A percentile compares a stretch with the other conserved stretches of the same genome.
These are phyloP conservation scores for Ibycter americanus DNA, from an alignment of 2,797 vertebrate species.

Conservation along the genomic window DNA sequence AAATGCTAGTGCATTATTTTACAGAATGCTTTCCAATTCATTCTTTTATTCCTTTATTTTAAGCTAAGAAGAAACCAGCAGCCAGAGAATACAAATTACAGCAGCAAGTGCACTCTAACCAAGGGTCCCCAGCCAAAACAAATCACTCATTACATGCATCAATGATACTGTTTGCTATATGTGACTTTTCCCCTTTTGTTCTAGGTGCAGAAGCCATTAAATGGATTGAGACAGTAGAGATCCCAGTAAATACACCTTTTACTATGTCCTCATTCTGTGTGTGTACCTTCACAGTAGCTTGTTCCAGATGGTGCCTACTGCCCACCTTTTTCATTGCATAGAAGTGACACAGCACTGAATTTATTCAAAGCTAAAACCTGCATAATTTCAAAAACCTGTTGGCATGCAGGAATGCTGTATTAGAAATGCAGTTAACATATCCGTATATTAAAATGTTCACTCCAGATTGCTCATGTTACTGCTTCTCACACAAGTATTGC, in stretches of 20 bases:
- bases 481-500: neutral
- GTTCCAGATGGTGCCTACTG: neutral
- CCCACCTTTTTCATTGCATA: neutral
- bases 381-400: accelerated
- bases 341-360: neutral
- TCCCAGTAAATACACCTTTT: conserved; percentile 16
- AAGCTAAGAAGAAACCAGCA: conserved; percentile 8
- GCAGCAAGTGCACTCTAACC: conserved; percentile 13
- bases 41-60: conserved; percentile 25
- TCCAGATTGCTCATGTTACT: neutral
- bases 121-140: conserved; percentile 37
- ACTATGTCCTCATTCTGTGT: neutral
- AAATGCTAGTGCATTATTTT: neutral
- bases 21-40: neutral
- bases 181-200: conserved; percentile 55
- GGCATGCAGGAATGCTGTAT: neutral
- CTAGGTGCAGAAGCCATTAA: conserved; percentile 41
- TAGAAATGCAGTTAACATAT: neutral
- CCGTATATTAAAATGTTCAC: neutral
- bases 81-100: conserved; percentile 38
- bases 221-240: neutral
- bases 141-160: conserved; percentile 61
- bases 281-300: neutral
- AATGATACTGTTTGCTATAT: conserved; percentile 16
- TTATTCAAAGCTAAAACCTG: neutral